Conservation (phyloP, 2,113 vertebrate genomes). For the Bubo bubo region DNA sequence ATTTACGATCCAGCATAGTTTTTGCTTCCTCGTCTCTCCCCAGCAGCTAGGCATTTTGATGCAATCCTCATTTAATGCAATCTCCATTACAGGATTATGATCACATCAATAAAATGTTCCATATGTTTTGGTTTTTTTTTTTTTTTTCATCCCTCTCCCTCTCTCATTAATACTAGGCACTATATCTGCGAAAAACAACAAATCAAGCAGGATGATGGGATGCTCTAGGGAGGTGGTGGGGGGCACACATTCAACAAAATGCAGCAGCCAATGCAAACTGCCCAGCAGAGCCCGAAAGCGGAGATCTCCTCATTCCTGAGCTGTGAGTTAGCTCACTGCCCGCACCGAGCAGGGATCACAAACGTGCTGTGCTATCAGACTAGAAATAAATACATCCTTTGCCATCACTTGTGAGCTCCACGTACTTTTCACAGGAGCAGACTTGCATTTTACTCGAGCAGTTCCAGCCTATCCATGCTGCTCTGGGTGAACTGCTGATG, state of each 20-base stretch:
- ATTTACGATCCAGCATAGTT: constrained; percentile 57
- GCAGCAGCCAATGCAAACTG: constrained; percentile 36
- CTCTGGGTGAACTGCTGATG: neutral
- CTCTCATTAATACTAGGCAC: neutral
- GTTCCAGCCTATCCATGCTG: neutral
- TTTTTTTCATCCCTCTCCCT: neutral
- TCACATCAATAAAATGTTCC: constrained; percentile 62
- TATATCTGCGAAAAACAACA: neutral
- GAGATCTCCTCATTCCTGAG: neutral
- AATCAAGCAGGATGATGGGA: neutral
- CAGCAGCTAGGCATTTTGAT: constrained; percentile 53
- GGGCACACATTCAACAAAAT: neutral
- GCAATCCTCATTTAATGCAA: constrained; percentile 64
- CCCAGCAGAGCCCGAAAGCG: neutral
- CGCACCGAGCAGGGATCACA: neutral
- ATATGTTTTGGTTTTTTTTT: neutral
- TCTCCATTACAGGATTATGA: constrained; percentile 69
- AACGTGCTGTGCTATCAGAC: neutral
- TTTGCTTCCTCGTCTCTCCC: neutral
- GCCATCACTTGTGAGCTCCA: neutral
- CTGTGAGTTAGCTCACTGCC: neutral
- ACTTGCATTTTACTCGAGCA: constrained; percentile 28
- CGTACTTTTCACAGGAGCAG: neutral
- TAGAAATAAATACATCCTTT: neutral
- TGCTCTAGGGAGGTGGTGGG: neutral